Conservation (phyloP, 2,888 invertebrate species). For the Cephonodes hylas region DNA sequence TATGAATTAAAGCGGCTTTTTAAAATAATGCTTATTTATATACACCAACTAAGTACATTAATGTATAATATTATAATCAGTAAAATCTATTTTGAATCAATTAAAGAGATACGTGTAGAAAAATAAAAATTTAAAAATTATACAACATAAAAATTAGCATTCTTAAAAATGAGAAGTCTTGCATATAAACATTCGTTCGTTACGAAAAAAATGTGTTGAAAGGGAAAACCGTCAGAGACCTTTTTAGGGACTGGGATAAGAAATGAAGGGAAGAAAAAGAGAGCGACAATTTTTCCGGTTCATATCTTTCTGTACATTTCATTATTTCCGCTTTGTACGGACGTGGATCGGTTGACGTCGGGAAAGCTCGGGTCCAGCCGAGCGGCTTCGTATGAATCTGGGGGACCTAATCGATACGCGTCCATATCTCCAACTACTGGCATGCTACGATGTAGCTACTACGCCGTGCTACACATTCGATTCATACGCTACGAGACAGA, state of each 20-base stretch:
- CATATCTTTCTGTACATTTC: slow-evolving; percentile 79
- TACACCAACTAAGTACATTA: too few relatives aligned
- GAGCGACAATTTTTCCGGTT: slow-evolving; percentile 79
- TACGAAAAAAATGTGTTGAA: slow-evolving; percentile 54
- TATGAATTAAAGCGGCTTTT: too few relatives aligned
- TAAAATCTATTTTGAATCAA: too few relatives aligned
- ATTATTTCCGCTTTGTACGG: slow-evolving; percentile 78
- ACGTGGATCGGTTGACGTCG: slow-evolving; percentile 54
- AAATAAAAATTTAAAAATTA: slow-evolving; percentile 24
- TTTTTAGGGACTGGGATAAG: slow-evolving; percentile 63
- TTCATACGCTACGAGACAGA: slow-evolving; percentile 55
- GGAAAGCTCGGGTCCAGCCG: slow-evolving; percentile 51
- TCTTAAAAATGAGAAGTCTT: slow-evolving; percentile 39
- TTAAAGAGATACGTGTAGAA: too few relatives aligned
- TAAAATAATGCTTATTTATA: too few relatives aligned
- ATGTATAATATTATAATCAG: too few relatives aligned
- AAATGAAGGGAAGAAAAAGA: slow-evolving; percentile 71
- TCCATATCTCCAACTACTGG: slow-evolving; percentile 44
- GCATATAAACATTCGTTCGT: slow-evolving; percentile 55
- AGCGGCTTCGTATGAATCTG: slow-evolving; percentile 50
- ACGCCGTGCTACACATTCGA: slow-evolving; percentile 61
- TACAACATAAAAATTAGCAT: slow-evolving; percentile 35
- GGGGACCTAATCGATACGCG: slow-evolving; percentile 71
- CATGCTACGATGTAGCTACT: slow-evolving; percentile 50
- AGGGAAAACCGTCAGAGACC: slow-evolving; percentile 62